Evolutionary conservation across 2,113 vertebrate species (phyloP), one percentile per base, ranked within the genome.

Genomic region (Cyprinus carpio): DNA sequence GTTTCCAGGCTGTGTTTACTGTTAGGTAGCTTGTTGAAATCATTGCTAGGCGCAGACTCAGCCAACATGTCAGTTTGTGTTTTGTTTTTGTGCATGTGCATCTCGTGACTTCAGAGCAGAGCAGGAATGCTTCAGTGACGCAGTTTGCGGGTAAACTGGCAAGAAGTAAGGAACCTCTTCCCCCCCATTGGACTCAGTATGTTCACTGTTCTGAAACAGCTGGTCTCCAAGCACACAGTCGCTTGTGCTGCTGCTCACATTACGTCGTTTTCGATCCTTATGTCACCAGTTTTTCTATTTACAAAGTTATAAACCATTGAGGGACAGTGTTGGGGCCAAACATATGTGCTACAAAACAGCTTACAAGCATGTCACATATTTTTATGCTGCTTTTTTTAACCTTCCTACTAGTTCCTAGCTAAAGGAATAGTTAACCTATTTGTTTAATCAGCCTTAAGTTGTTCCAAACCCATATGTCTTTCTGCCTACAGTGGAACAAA

Each of bases 141-240:
- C 89, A 92, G 75, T 90, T 87, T 92, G 92, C n/a, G 90, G 91
- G 82, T 46, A 90, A 87, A 84, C 83, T 65, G 46, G 83, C 89
- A 93, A 92, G 91, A 94, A 94, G 89, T 92, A 71, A 80, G 92
- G 91, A 91, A 87, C 90, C 89, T 90, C 87, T 84, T 83, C 46
- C 46, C 64, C 43, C 37, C 46, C 16, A 23, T 16, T 23, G 25
- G 37, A 65, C 54, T 51, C 58, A 29, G 34, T 60, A 4, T 93
- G 92, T 94, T 94, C 93, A 93, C 89, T 91, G 90, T 90, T 71
- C n/a, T 90, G 84, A 90, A 90, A 90, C 93, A 93, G 85, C 92
- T 92, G 91, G 88, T 91, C 85, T 90, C 89, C 76, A 82, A 88
- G 91, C 90, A 89, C 89, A 87, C n/a, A n/a, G 16, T 23, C 5